Conservation (phyloP, 2,113 vertebrate species). For the Aphyosemion australe region DNA sequence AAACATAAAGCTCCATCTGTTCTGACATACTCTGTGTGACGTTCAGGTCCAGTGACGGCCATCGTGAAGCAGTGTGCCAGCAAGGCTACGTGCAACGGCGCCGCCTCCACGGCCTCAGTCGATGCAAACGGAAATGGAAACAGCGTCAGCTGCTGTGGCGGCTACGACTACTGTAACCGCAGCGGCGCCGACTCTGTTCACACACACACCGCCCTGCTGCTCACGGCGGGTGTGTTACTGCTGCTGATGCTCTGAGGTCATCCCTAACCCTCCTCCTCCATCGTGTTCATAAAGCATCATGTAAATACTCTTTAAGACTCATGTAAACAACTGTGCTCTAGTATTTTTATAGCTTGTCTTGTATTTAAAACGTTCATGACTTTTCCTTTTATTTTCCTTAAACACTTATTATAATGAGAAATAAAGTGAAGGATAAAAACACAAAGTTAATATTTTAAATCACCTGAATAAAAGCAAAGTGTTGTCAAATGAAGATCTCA, state of each 20-base stretch:
- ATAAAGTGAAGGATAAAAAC: not conserved
- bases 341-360: no score
- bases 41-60: slow-evolving; percentile 28
- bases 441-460: not conserved
- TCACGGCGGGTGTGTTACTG: slow-evolving; percentile 10
- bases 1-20: no score
- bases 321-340: no score
- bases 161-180: slow-evolving; percentile 64
- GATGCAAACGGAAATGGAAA: slow-evolving; percentile 61
- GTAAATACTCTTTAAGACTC: no score
- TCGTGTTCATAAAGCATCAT: no score
- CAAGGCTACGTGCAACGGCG: slow-evolving; percentile 39
- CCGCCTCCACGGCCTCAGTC: slow-evolving; percentile 4
- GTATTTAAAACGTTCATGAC: no score
- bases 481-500: not conserved
- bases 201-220: slow-evolving; percentile 31
- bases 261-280: no score
- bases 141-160: slow-evolving; percentile 62
- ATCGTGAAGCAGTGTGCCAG: slow-evolving; percentile 67
- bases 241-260: slow-evolving; percentile 29
- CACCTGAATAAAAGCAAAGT: no score
- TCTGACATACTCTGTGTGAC: not conserved
- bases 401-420: not conserved
- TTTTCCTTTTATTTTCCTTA: no score
- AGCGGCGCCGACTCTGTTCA: slow-evolving; percentile 44